phyloP scores from a whole-genome alignment of 2,113 vertebrate genomes.

The Anolis carolinensis region DNA sequence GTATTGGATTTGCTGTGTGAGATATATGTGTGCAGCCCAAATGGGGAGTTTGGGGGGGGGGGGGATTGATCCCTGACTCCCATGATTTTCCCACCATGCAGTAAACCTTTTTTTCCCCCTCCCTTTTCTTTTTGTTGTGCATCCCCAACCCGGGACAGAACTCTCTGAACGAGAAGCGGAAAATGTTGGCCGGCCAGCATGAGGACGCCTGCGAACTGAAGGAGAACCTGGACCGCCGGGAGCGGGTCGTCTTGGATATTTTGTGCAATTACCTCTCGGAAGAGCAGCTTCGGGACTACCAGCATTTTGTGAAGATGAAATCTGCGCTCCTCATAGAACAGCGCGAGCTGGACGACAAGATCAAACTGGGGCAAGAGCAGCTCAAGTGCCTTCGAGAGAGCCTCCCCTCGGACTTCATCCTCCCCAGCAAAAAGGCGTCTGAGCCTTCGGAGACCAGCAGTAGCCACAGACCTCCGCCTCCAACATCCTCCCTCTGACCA shows the following conservation, averaged over 20 bases:
- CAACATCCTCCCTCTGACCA: conserved; percentile 71
- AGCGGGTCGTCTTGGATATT: conserved; percentile 85
- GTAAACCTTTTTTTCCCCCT: background rate
- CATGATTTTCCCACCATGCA: too few relatives aligned
- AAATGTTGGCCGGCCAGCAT: conserved; percentile 87
- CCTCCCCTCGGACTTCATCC: conserved; percentile 72
- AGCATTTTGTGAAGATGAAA: conserved; percentile 87
- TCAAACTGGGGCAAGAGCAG: conserved; percentile 89
- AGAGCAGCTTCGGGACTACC: conserved; percentile 87
- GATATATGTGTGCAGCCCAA: too few relatives aligned
- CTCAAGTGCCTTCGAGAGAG: conserved; percentile 84
- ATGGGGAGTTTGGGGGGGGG: too few relatives aligned
- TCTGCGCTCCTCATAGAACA: conserved; percentile 90
- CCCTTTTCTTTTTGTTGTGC: background rate
- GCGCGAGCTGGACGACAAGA: conserved; percentile 91
- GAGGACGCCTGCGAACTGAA: conserved; percentile 94
- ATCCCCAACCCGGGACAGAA: conserved; percentile 74
- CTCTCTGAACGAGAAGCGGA: conserved; percentile 86
- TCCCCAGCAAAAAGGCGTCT: conserved; percentile 54
- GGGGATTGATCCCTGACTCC: too few relatives aligned
- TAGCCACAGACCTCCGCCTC: conserved; percentile 43
- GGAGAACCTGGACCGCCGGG: conserved; percentile 93
- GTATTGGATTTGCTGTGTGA: too few relatives aligned
- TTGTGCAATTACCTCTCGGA: conserved; percentile 82
- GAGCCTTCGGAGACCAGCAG: conserved; percentile 57